phyloP scores from a whole-genome alignment of 1,140 invertebrate genomes.

The Pristionchus pacificus region DNA sequence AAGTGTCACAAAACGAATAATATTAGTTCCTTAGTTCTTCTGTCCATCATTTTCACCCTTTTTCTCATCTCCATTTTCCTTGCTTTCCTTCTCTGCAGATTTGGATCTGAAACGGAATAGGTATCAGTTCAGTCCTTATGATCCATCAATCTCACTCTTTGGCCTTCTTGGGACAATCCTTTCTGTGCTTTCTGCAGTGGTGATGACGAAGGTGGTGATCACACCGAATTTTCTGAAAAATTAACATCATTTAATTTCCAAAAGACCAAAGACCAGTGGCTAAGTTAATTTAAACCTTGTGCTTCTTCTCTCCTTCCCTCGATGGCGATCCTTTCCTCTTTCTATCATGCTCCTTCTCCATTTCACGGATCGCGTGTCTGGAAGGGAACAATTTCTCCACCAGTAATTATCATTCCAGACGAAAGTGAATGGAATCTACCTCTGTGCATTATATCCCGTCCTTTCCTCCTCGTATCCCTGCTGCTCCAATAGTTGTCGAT shows the following conservation, averaged over 20 bases:
- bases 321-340: neutral
- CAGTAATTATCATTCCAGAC: too few species aligned
- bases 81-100: neutral
- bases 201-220: slow-evolving; percentile 52
- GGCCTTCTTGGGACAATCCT: slow-evolving; percentile 49
- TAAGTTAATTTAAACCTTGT: neutral
- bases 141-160: slow-evolving; percentile 32
- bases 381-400: too few species aligned
- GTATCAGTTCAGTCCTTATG: neutral
- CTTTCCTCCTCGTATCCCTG: slow-evolving; percentile 25
- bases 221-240: slow-evolving; percentile 31
- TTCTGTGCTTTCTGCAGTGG: slow-evolving; percentile 52
- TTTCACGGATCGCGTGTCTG: neutral
- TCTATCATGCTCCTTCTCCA: neutral
- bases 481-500: slow-evolving; percentile 22
- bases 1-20: too few species aligned
- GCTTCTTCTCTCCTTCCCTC: neutral
- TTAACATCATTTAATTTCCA: neutral
- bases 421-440: too few species aligned
- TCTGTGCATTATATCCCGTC: neutral
- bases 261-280: neutral
- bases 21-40: too few species aligned
- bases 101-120: neutral
- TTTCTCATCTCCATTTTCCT: too few species aligned
- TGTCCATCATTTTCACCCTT: too few species aligned